phyloP scores from a whole-genome alignment of 2,797 vertebrate genomes.

The Taenioides sp. region DNA sequence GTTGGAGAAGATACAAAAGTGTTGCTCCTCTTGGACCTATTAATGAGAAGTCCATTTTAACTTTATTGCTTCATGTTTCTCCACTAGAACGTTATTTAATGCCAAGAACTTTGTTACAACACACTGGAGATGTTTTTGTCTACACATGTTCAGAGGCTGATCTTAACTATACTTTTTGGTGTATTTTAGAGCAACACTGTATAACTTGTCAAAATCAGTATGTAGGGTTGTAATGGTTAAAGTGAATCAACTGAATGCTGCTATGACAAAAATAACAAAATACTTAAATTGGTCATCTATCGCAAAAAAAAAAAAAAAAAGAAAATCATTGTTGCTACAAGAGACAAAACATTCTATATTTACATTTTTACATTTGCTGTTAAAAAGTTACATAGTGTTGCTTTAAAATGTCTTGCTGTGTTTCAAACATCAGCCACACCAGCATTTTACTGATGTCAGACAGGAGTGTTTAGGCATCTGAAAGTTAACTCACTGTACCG shows the following conservation, averaged over 20 bases:
- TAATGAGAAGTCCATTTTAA: conserved; percentile 16
- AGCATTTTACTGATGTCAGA: conserved; percentile 9
- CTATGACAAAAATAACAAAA: not conserved
- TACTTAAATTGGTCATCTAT: not conserved
- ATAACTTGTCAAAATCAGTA: not conserved
- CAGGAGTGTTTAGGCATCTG: not conserved
- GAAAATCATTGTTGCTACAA: too few relatives aligned
- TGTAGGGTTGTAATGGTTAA: not conserved
- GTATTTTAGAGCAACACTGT: conserved; percentile 3
- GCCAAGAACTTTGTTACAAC: not conserved
- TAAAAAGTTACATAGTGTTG: conserved; percentile 5
- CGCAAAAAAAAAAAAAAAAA: too few relatives aligned
- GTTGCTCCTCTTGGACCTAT: conserved; percentile 24
- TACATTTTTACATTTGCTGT: not conserved
- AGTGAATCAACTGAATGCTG: not conserved
- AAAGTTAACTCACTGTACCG: not conserved
- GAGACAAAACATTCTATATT: not conserved
- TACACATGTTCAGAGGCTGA: not conserved
- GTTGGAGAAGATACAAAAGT: not conserved
- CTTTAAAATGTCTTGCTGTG: conserved; percentile 5
- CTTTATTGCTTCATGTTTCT: not conserved
- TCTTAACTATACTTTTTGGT: not conserved
- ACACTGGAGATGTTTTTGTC: not conserved
- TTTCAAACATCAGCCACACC: not conserved
- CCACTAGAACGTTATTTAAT: not conserved